Evolutionary conservation across 1,140 invertebrate species (phyloP).

Genomic region (Piezodorus guildinii): DNA sequence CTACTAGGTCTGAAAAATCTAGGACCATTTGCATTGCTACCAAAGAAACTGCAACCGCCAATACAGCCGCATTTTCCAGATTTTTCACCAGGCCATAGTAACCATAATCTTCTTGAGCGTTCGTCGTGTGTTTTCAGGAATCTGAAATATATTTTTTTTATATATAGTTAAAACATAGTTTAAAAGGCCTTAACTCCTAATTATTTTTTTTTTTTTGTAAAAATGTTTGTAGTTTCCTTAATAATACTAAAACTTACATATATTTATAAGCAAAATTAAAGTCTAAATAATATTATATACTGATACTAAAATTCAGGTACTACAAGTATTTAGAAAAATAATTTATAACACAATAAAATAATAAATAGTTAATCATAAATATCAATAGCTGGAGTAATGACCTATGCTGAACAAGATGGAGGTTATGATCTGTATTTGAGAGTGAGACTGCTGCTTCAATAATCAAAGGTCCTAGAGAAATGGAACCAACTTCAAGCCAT

Average conservation of each 20-base stretch:
- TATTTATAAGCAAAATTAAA: too few relatives aligned
- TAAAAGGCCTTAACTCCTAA: too few relatives aligned
- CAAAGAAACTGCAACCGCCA: constrained; percentile 90
- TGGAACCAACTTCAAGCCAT: constrained; percentile 89
- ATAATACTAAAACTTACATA: too few relatives aligned
- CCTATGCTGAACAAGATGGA: constrained; percentile 67
- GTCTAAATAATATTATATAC: too few relatives aligned
- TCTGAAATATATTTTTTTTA: constrained; percentile 34
- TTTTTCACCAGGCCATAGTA: constrained; percentile 73
- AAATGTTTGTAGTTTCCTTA: too few relatives aligned
- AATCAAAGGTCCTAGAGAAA: constrained; percentile 77
- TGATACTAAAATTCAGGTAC: too few relatives aligned
- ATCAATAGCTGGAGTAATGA: constrained; percentile 29
- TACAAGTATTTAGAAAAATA: too few relatives aligned
- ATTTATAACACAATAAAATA: constrained; percentile 6
- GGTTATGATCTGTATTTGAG: constrained; percentile 57
- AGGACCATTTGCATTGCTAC: constrained; percentile 71
- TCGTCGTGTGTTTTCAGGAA: constrained; percentile 84
- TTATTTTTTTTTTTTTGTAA: too few relatives aligned
- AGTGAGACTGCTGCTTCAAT: constrained; percentile 83
- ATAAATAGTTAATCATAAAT: not conserved
- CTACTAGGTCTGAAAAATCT: constrained; percentile 76
- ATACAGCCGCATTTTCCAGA: constrained; percentile 83
- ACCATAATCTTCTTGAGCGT: constrained; percentile 80
- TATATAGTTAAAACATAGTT: too few relatives aligned